A percentile compares a stretch with the other conserved stretches of the same genome.
phyloP scores from a whole-genome alignment of 2,113 vertebrate genomes.

The Ceratotherium simum region DNA sequence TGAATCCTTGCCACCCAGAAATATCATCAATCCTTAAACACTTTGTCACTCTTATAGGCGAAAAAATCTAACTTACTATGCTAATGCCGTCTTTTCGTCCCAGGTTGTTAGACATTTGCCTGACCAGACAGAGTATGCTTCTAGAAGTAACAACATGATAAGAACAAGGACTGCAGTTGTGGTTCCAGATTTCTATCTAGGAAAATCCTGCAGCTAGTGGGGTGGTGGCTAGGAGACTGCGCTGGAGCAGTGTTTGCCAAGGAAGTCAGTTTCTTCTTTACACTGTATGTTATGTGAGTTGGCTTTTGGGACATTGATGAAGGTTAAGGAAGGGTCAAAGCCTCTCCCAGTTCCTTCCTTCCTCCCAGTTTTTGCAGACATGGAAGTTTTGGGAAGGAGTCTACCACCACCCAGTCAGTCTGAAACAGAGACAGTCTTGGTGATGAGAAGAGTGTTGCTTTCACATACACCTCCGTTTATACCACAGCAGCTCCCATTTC shows the following conservation, averaged over 20 bases:
- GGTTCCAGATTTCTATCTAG: not conserved
- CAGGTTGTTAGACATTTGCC: not conserved
- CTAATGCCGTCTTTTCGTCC: not conserved
- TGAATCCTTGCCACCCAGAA: not conserved
- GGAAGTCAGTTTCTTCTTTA: not conserved
- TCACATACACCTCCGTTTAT: not conserved
- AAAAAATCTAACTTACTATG: not conserved
- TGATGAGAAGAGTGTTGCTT: not conserved
- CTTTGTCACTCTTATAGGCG: not conserved
- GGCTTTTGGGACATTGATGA: not conserved
- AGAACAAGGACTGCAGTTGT: not conserved
- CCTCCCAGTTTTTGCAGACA: not conserved
- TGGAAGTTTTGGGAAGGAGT: not conserved
- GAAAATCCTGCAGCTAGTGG: not conserved
- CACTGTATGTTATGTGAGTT: not conserved
- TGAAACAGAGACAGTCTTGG: not conserved
- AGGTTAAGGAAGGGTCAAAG: not conserved
- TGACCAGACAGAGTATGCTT: not conserved
- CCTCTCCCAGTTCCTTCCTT: not conserved
- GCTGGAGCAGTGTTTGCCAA: not conserved
- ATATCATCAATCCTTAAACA: not conserved
- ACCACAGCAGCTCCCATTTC: not conserved
- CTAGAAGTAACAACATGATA: not conserved
- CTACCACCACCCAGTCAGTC: not conserved
- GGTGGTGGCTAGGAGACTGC: not conserved